Percentiles rank a stretch among this genome's conserved stretches.
These are phyloP conservation scores for Palythoa grandis DNA, from an alignment of 92 coral and sea anemone species.

Conservation along the genomic window DNA sequence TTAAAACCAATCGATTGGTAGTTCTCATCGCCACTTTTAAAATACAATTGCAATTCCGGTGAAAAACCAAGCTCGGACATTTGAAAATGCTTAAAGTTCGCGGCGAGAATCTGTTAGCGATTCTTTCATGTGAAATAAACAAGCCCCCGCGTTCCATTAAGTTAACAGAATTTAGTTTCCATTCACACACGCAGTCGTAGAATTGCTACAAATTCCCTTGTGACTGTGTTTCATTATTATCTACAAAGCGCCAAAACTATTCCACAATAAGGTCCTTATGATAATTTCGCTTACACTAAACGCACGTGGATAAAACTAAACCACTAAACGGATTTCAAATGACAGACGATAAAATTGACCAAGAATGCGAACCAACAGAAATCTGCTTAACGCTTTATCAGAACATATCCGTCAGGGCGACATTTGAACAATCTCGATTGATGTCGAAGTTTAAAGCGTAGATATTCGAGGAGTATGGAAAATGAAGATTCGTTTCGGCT, in stretches of 20 bases:
- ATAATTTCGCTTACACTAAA: slow-evolving; percentile 12
- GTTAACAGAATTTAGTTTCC: not conserved
- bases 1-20: not conserved
- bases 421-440: not conserved
- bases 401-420: not conserved
- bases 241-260: slow-evolving; percentile 35
- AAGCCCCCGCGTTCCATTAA: not conserved
- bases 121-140: not conserved
- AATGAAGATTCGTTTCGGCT: not conserved
- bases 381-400: not conserved
- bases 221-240: slow-evolving; percentile 30
- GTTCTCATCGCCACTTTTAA: not conserved
- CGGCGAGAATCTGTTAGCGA: not conserved
- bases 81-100: not conserved
- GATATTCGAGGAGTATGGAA: not conserved
- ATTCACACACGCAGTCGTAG: slow-evolving; percentile 16
- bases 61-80: not conserved
- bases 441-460: not conserved
- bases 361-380: not conserved
- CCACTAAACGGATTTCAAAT: not conserved
- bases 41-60: not conserved
- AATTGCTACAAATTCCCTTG: slow-evolving; percentile 22
- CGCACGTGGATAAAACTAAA: slow-evolving; percentile 30
- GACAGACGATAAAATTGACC: not conserved
- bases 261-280: slow-evolving; percentile 29